Conservation (phyloP, 2,797 vertebrate genomes). For the Chelmon rostratus region DNA sequence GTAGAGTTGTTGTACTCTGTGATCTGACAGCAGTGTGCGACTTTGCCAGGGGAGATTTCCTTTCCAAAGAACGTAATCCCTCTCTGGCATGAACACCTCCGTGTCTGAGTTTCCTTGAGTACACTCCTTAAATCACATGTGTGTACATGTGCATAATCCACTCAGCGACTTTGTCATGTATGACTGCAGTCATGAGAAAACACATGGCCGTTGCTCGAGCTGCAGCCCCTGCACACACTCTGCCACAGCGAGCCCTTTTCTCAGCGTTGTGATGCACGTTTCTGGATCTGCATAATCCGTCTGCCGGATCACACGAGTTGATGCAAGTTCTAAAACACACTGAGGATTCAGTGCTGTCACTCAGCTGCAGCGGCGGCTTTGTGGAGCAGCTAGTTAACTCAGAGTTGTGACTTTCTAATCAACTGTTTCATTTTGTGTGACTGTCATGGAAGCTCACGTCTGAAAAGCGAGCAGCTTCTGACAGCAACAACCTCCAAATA, state of each 20-base stretch:
- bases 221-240: slow-evolving; percentile 3
- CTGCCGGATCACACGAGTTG: slow-evolving; percentile 13
- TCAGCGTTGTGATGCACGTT: slow-evolving; percentile 31
- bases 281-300: slow-evolving; percentile 66
- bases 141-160: slow-evolving; percentile 46
- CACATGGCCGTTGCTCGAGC: slow-evolving; percentile 5
- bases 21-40: slow-evolving; percentile 38
- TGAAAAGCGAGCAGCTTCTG: slow-evolving; percentile 1
- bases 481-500: background rate
- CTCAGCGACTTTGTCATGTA: slow-evolving; percentile 48
- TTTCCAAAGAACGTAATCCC: slow-evolving; percentile 52
- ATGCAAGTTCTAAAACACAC: slow-evolving; percentile 40
- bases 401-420: slow-evolving; percentile 40
- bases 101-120: slow-evolving; percentile 16
- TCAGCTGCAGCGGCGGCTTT: slow-evolving; percentile 30
- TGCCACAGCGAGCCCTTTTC: background rate
- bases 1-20: slow-evolving; percentile 14
- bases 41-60: slow-evolving; percentile 50
- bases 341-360: slow-evolving; percentile 30
- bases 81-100: slow-evolving; percentile 48
- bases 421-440: slow-evolving; percentile 26
- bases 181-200: slow-evolving; percentile 36
- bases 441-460: slow-evolving; percentile 5
- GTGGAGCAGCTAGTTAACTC: slow-evolving; percentile 32
- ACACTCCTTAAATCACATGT: slow-evolving; percentile 37